A percentile compares a stretch with the other conserved stretches of the same genome.
These are phyloP conservation scores for Drosophila subpulchrella DNA, from an alignment of 1,140 invertebrate species.

Conservation along the genomic window DNA sequence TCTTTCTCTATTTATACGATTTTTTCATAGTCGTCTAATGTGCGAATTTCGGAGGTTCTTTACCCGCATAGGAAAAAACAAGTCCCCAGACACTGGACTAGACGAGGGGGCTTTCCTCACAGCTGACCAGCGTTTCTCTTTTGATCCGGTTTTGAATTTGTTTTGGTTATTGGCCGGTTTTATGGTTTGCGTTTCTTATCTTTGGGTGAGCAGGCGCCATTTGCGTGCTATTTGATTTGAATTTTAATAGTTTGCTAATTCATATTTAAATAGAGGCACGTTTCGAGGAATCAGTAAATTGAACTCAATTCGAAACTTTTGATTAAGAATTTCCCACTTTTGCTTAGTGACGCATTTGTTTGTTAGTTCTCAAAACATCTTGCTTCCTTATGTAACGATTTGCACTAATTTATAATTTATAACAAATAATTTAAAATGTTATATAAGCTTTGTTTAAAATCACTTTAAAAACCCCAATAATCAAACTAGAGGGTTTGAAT, in stretches of 20 bases:
- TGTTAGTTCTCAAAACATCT: neutral
- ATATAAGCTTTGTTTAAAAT: too few species aligned
- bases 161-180: slow-evolving; percentile 8
- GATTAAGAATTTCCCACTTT: neutral
- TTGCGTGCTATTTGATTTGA: slow-evolving; percentile 23
- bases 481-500: neutral
- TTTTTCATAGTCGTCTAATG: neutral
- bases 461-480: neutral
- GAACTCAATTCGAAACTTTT: neutral
- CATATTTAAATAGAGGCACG: slow-evolving; percentile 9
- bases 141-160: slow-evolving; percentile 36
- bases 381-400: neutral
- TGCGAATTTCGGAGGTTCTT: slow-evolving; percentile 31
- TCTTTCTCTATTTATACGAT: slow-evolving; percentile 47
- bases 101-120: slow-evolving; percentile 42
- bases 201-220: slow-evolving; percentile 29
- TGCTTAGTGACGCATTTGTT: neutral
- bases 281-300: neutral
- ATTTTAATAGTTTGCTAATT: slow-evolving; percentile 22
- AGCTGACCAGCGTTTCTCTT: slow-evolving; percentile 29
- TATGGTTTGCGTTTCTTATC: neutral
- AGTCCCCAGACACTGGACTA: slow-evolving; percentile 37
- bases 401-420: too few species aligned
- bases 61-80: slow-evolving; percentile 12
- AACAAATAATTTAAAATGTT: too few species aligned